Conservation (phyloP, 2,888 invertebrate genomes). For the Eledona agricola region DNA sequence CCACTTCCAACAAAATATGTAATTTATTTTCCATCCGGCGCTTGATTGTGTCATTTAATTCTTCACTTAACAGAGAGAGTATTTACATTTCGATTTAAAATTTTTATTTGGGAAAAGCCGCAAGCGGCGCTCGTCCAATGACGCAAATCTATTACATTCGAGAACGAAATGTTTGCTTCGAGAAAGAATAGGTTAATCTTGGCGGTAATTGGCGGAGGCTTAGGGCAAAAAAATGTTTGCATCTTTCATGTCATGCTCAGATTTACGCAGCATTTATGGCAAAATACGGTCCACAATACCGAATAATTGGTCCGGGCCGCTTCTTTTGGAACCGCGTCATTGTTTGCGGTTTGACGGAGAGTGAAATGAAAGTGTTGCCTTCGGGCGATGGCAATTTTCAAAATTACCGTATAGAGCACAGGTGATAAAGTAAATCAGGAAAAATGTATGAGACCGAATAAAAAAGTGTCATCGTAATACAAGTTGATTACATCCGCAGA, state of each 20-base stretch:
- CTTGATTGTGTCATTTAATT: constrained; percentile 15
- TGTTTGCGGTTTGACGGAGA: constrained; percentile 41
- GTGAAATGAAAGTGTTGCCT: constrained; percentile 38
- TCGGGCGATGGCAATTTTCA: constrained; percentile 29
- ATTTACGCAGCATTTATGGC: constrained; percentile 17
- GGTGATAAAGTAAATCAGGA: constrained; percentile 44
- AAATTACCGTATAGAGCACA: constrained; percentile 25
- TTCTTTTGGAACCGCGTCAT: constrained; percentile 32
- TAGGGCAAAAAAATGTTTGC: constrained; percentile 6
- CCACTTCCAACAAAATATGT: too few species aligned
- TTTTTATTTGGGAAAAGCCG: constrained; percentile 12
- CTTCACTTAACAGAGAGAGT: constrained; percentile 6
- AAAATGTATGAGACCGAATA: constrained; percentile 42
- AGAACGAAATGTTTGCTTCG: constrained; percentile 11
- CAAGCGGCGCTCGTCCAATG: constrained; percentile 1
- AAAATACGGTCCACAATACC: constrained; percentile 23
- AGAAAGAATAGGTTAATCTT: constrained; percentile 17
- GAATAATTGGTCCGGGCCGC: constrained; percentile 28
- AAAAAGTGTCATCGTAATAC: constrained; percentile 47
- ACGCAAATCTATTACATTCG: constrained; percentile 1
- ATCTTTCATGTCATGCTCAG: constrained; percentile 24
- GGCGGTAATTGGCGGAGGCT: constrained; percentile 9
- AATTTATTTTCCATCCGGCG: constrained; percentile 14
- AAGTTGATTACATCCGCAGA: constrained; percentile 44
- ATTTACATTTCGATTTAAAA: constrained; percentile 19